Evolutionary conservation across 2,888 invertebrate species (phyloP).

Genomic region (Cantharis nigra): DNA sequence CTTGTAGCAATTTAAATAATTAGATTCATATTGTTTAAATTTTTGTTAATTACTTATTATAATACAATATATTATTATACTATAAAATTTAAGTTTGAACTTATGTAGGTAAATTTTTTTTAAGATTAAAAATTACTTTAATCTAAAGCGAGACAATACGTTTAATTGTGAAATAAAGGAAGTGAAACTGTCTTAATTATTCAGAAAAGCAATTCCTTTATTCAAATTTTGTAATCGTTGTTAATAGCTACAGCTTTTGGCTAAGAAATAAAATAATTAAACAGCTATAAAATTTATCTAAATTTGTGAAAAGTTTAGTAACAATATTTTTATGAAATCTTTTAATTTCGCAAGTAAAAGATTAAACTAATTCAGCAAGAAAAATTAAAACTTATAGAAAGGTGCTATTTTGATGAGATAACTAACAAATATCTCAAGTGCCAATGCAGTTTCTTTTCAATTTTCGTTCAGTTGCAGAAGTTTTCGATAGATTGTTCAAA

Average conservation of each 20-base stretch:
- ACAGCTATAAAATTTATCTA: background rate
- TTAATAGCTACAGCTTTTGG: background rate
- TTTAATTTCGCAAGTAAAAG: background rate
- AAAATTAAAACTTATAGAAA: background rate
- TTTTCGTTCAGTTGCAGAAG: constrained; percentile 30
- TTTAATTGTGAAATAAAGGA: background rate
- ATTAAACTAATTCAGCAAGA: background rate
- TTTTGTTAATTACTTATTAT: background rate
- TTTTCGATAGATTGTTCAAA: constrained; percentile 32
- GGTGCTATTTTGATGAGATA: background rate
- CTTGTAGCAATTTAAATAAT: too few species aligned
- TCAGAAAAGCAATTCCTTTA: background rate
- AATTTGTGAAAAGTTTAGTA: background rate
- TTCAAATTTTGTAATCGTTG: background rate
- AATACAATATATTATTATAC: too few species aligned
- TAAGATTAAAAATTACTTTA: background rate
- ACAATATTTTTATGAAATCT: background rate
- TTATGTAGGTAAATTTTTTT: background rate
- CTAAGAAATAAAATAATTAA: background rate
- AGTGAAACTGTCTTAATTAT: background rate
- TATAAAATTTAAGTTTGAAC: background rate
- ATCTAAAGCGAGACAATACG: background rate
- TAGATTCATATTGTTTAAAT: too few species aligned
- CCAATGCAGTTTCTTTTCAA: constrained; percentile 31
- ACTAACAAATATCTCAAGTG: background rate